phyloP scores from a whole-genome alignment of 2,113 vertebrate species.

The Lampris incognitus region DNA sequence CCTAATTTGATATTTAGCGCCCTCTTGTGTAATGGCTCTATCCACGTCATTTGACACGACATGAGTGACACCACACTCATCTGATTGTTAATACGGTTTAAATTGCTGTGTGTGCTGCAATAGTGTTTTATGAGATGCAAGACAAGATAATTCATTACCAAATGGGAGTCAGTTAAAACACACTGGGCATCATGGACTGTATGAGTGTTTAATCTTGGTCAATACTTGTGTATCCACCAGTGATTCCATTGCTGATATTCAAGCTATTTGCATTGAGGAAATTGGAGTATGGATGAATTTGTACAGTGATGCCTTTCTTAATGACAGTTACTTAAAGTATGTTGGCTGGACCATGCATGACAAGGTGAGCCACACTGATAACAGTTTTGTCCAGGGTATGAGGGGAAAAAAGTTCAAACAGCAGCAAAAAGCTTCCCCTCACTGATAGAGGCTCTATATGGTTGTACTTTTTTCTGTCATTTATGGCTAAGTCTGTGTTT shows the following conservation, averaged over 20 bases:
- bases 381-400: neutral
- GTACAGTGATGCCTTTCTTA: slow-evolving; percentile 98
- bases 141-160: no score
- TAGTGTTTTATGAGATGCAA: no score
- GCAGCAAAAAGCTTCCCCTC: neutral
- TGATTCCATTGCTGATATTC: slow-evolving; percentile 68
- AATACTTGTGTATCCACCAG: slow-evolving; percentile 30
- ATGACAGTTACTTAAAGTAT: slow-evolving; percentile 98
- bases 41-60: neutral
- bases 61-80: neutral
- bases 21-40: slow-evolving; percentile 51
- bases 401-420: neutral
- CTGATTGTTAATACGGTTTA: no score
- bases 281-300: slow-evolving; percentile 84
- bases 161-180: neutral
- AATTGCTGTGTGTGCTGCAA: no score
- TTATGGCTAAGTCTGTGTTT: no score
- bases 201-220: neutral
- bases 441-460: no score
- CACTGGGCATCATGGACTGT: neutral
- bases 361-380: slow-evolving; percentile 70
- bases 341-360: slow-evolving; percentile 90
- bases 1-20: slow-evolving; percentile 22
- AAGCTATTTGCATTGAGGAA: slow-evolving; percentile 95
- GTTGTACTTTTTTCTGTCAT: no score